Conservation (phyloP, 2,797 vertebrate genomes). For the Chanos chanos region DNA sequence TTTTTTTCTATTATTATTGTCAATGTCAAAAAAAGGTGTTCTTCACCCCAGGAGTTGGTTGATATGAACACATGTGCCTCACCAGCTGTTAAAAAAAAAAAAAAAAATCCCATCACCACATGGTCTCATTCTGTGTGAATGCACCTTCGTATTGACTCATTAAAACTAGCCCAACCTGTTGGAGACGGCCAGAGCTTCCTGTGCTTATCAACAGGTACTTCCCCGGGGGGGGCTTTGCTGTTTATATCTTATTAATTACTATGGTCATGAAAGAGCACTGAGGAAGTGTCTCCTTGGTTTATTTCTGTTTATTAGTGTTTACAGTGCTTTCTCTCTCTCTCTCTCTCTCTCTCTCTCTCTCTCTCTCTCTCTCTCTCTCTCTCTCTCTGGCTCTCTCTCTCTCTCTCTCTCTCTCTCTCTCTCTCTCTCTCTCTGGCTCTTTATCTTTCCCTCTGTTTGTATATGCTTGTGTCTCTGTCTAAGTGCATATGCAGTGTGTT, state of each 20-base stretch:
- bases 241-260: constrained; percentile 29
- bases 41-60: too few relatives aligned
- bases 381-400: neutral
- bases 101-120: too few relatives aligned
- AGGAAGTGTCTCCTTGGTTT: constrained; percentile 11
- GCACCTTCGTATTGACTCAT: neutral
- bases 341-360: neutral
- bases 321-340: neutral
- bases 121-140: neutral
- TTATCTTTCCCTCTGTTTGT: neutral
- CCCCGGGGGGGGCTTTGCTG: neutral
- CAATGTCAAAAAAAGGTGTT: too few relatives aligned
- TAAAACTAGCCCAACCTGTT: constrained; percentile 6
- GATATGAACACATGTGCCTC: too few relatives aligned
- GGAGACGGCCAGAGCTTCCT: constrained; percentile 9
- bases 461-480: neutral
- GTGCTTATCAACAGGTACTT: constrained; percentile 22
- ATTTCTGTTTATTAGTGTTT: neutral
- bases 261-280: constrained; percentile 20
- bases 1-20: too few relatives aligned
- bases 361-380: neutral
- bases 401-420: too few relatives aligned
- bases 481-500: neutral
- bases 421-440: too few relatives aligned
- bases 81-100: too few relatives aligned